These are phyloP conservation scores for Pangasius krempfi DNA, from an alignment of 2,797 vertebrate genomes.

Conservation along the genomic window DNA sequence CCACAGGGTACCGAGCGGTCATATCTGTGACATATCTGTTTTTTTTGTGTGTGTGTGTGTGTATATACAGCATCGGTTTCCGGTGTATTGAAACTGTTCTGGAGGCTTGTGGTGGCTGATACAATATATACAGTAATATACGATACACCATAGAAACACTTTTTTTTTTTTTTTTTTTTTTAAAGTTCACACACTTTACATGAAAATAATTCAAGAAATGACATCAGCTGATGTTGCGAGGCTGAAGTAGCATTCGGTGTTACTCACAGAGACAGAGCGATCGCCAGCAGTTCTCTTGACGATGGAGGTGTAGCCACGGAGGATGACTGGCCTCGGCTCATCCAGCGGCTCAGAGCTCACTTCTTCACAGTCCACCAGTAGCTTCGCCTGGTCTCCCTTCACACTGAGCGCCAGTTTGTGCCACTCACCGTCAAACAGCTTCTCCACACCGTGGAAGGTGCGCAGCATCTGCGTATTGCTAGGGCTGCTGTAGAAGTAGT, in stretches of 20 bases:
- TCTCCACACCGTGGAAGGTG: slow-evolving; percentile 68
- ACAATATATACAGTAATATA: no score
- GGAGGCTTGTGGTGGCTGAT: not conserved
- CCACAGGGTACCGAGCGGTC: no score
- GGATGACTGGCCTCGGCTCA: slow-evolving; percentile 62
- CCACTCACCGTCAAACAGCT: slow-evolving; percentile 76
- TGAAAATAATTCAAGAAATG: not conserved
- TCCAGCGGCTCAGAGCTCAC: slow-evolving; percentile 63
- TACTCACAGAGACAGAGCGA: slow-evolving; percentile 67
- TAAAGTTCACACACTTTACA: not conserved
- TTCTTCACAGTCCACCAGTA: slow-evolving; percentile 76
- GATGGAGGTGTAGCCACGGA: slow-evolving; percentile 67
- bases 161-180: not conserved
- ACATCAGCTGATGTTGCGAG: not conserved
- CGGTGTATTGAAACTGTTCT: not conserved
- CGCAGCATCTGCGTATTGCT: slow-evolving; percentile 65
- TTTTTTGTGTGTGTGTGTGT: no score
- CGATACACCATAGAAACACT: not conserved
- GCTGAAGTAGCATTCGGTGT: not conserved
- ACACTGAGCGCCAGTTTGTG: slow-evolving; percentile 77
- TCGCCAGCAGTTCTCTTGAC: slow-evolving; percentile 70
- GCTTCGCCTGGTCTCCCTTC: slow-evolving; percentile 69
- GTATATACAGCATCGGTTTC: not conserved
- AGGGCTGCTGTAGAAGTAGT: slow-evolving; percentile 71
- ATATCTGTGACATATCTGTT: no score